A percentile compares a stretch with the other conserved stretches of the same genome.
These are phyloP conservation scores for Dipodomys merriami DNA, from an alignment of 2,113 vertebrate species.

Conservation along the genomic window DNA sequence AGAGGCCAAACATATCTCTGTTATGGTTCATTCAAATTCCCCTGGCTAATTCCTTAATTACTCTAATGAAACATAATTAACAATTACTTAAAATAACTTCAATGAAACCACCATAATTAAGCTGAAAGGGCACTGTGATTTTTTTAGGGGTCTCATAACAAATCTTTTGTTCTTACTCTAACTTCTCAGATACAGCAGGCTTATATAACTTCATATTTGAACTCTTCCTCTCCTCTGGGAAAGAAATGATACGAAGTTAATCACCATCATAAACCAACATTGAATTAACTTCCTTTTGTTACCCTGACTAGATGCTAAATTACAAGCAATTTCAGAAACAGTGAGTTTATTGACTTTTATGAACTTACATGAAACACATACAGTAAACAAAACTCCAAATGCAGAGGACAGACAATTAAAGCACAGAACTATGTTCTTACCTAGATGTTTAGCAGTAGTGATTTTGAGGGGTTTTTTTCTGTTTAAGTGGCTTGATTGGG, in stretches of 20 bases:
- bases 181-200: conserved; percentile 51
- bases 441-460: not conserved
- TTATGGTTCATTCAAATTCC: conserved; percentile 69
- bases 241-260: conserved; percentile 59
- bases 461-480: conserved; percentile 34
- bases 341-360: conserved; percentile 73
- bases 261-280: conserved; percentile 55
- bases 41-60: conserved; percentile 79
- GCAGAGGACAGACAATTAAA: conserved; percentile 39
- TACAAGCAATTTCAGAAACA: conserved; percentile 67
- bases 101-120: conserved; percentile 81
- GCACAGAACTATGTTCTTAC: conserved; percentile 45
- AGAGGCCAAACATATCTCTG: conserved; percentile 56
- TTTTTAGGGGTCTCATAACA: conserved; percentile 70
- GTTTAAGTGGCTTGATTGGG: not conserved
- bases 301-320: conserved; percentile 68
- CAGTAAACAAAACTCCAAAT: conserved; percentile 73
- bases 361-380: conserved; percentile 55
- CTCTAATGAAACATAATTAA: conserved; percentile 81
- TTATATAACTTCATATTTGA: conserved; percentile 36
- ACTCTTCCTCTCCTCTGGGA: conserved; percentile 41
- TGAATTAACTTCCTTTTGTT: conserved; percentile 71
- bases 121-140: conserved; percentile 72
- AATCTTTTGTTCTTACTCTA: conserved; percentile 75
- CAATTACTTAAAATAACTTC: conserved; percentile 82